phyloP scores from a whole-genome alignment of 2,113 vertebrate species.

The Trachemys scripta region DNA sequence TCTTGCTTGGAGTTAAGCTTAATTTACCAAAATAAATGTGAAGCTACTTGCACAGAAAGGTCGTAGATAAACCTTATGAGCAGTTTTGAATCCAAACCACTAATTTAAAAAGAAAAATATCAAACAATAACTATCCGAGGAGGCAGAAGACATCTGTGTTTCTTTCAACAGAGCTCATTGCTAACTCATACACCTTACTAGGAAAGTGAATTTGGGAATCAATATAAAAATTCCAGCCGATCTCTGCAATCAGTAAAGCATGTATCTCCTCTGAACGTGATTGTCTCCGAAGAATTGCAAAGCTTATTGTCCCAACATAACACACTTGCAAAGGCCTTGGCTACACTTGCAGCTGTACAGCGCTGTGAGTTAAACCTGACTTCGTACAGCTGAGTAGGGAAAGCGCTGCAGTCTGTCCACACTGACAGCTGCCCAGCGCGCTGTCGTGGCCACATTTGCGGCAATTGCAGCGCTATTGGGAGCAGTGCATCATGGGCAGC shows the following conservation, averaged over 20 bases:
- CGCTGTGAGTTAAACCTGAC: too few species aligned
- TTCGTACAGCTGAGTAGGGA: too few species aligned
- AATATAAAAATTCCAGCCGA: neutral
- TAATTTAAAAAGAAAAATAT: neutral
- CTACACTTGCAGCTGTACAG: too few species aligned
- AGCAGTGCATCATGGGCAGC: too few species aligned
- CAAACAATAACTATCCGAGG: neutral
- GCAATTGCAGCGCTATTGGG: too few species aligned
- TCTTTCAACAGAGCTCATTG: neutral
- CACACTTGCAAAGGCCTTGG: neutral
- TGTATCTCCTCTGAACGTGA: rapidly evolving
- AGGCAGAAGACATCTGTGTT: neutral
- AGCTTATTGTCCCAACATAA: neutral
- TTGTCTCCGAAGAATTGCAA: neutral
- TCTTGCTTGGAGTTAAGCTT: conserved; percentile 23
- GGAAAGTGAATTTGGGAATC: neutral
- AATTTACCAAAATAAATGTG: neutral
- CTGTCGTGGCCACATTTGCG: too few species aligned
- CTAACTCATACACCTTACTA: neutral
- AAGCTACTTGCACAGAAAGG: neutral
- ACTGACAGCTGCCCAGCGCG: too few species aligned
- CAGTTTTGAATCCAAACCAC: neutral
- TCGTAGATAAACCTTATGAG: neutral
- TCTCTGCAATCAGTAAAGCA: neutral
- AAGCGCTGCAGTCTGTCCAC: too few species aligned